These are phyloP conservation scores for Drosophila punjabiensis DNA, from an alignment of 1,140 invertebrate genomes.

Conservation along the genomic window DNA sequence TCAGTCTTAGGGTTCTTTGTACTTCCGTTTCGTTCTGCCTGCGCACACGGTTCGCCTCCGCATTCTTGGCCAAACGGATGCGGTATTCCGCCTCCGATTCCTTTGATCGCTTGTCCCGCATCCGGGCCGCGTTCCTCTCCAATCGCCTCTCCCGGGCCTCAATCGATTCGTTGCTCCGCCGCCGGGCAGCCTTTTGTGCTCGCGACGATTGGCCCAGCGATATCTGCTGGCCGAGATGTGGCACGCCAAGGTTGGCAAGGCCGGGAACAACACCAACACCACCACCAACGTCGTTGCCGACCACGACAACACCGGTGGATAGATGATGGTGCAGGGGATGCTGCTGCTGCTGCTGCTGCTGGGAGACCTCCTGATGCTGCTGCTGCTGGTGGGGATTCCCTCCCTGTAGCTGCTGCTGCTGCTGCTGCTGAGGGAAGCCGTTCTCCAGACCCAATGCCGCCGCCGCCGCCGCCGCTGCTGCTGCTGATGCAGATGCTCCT, in stretches of 20 bases:
- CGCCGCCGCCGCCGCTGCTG: constrained; percentile 19
- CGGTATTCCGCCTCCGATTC: constrained; percentile 82
- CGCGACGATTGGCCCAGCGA: constrained; percentile 54
- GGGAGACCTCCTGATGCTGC: constrained; percentile 50
- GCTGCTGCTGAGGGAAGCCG: constrained; percentile 58
- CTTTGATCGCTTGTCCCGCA: constrained; percentile 81
- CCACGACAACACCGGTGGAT: constrained; percentile 67
- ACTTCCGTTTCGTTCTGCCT: constrained; percentile 85
- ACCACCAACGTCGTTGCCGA: constrained; percentile 16
- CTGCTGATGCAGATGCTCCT: constrained; percentile 22
- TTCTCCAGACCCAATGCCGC: constrained; percentile 59
- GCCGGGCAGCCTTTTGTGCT: constrained; percentile 76
- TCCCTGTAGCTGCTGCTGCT: constrained; percentile 40
- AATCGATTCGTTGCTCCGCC: constrained; percentile 82
- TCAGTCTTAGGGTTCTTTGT: constrained; percentile 85
- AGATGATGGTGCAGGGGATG: constrained; percentile 80
- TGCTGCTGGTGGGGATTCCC: constrained; percentile 57
- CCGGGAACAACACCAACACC: constrained; percentile 32
- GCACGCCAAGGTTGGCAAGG: constrained; percentile 33
- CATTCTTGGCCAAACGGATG: constrained; percentile 81
- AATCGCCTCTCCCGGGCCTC: constrained; percentile 77
- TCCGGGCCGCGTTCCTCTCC: constrained; percentile 82
- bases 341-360: constrained; percentile 53
- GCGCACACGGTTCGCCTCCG: constrained; percentile 83
- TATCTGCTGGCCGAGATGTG: constrained; percentile 44